These are phyloP conservation scores for Drosophila persimilis DNA, from an alignment of 1,140 invertebrate genomes.

Conservation along the genomic window DNA sequence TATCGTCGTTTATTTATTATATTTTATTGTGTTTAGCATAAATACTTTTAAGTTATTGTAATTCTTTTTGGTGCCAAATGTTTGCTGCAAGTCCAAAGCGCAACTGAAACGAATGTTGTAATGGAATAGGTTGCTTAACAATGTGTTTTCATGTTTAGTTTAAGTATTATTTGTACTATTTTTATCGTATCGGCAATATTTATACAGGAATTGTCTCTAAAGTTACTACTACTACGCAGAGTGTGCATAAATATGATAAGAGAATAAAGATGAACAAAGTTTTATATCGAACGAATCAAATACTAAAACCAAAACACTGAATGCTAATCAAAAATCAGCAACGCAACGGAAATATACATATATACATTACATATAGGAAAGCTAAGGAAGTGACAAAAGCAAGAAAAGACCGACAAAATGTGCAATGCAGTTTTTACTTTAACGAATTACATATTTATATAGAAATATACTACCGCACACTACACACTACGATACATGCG, in stretches of 20 bases:
- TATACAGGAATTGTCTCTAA: conserved; percentile 65
- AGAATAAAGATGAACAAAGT: conserved; percentile 45
- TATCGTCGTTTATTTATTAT: conserved; percentile 47
- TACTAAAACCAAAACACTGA: conserved; percentile 58
- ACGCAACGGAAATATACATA: conserved; percentile 35
- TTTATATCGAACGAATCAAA: conserved; percentile 60
- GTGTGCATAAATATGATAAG: conserved; percentile 29
- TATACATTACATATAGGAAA: background rate
- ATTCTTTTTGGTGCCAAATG: conserved; percentile 72
- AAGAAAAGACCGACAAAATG: conserved; percentile 52
- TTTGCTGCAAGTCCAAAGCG: conserved; percentile 62
- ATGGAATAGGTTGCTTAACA: conserved; percentile 59
- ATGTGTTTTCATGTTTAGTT: conserved; percentile 28
- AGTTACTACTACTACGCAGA: conserved; percentile 60
- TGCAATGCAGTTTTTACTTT: conserved; percentile 80
- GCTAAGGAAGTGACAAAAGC: background rate
- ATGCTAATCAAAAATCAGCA: conserved; percentile 59
- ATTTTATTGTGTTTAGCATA: conserved; percentile 12
- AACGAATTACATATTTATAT: conserved; percentile 34
- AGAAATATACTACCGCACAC: conserved; percentile 31
- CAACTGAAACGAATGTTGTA: conserved; percentile 65
- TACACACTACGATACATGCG: conserved; percentile 23
- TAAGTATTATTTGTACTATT: conserved; percentile 20
- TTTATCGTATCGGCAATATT: conserved; percentile 21
- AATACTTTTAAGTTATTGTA: conserved; percentile 21